Evolutionary conservation across 2,113 vertebrate genomes (phyloP).

Genomic region (Daubentonia madagascariensis): DNA sequence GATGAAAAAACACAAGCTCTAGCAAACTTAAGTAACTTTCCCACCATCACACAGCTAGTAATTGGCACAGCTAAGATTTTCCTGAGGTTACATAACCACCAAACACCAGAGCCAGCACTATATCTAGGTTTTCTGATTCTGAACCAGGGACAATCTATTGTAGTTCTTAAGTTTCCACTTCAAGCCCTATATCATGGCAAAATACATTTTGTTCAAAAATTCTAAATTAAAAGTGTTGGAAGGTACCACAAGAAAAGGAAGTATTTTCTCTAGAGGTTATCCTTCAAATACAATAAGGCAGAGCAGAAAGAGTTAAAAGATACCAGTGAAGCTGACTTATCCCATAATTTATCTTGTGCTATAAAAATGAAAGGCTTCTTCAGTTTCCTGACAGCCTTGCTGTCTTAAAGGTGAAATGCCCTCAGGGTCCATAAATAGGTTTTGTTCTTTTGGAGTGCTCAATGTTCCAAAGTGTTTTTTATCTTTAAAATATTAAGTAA

Average conservation of each 20-base stretch:
- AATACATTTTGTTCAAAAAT: background rate
- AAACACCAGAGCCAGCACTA: background rate
- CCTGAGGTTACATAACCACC: background rate
- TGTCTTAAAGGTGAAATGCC: conserved; percentile 67
- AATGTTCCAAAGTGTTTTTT: conserved; percentile 39
- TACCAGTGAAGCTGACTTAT: background rate
- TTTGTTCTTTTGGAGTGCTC: conserved; percentile 58
- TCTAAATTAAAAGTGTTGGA: background rate
- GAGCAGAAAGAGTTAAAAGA: conserved; percentile 39
- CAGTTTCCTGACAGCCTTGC: background rate
- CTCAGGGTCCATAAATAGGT: conserved; percentile 48
- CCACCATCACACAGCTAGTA: background rate
- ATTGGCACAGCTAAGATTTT: background rate
- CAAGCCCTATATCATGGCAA: background rate
- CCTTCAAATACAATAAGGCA: background rate
- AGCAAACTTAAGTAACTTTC: background rate
- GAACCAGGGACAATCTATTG: background rate
- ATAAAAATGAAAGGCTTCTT: conserved; percentile 60
- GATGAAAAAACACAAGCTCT: background rate
- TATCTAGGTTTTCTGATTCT: background rate
- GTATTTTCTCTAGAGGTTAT: background rate
- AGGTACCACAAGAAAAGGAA: background rate
- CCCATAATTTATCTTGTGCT: conserved; percentile 1
- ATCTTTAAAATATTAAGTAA: conserved; percentile 74
- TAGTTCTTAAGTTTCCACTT: background rate